Percentiles rank a stretch among this genome's conserved stretches.
phyloP scores from a whole-genome alignment of 2,888 invertebrate species.

The Chrysolina oricalcia region DNA sequence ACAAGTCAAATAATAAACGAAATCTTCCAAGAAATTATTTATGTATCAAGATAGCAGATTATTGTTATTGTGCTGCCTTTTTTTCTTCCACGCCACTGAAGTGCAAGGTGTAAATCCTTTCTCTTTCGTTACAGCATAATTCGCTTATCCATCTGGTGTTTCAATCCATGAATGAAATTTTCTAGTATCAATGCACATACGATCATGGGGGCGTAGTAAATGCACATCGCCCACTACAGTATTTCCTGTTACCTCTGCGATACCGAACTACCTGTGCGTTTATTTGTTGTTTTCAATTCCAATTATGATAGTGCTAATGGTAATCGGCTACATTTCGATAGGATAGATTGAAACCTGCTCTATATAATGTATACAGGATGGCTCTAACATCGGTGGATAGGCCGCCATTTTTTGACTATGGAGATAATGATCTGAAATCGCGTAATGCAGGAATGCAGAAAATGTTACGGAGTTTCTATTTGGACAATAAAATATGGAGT shows the following conservation, averaged over 20 bases:
- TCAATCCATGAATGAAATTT: slow-evolving; percentile 36
- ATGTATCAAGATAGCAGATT: neutral
- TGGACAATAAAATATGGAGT: no score
- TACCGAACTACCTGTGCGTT: slow-evolving; percentile 33
- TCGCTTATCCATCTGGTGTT: slow-evolving; percentile 35
- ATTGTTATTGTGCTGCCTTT: neutral
- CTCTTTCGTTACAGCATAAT: slow-evolving; percentile 42
- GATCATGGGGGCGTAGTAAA: slow-evolving; percentile 50
- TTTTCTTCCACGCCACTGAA: slow-evolving; percentile 43
- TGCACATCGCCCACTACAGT: slow-evolving; percentile 53
- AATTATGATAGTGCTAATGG: neutral
- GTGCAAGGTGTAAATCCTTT: slow-evolving; percentile 55
- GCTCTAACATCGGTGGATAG: no score
- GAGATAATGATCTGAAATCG: no score
- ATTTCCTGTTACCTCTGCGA: slow-evolving; percentile 54
- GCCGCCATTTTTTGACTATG: no score
- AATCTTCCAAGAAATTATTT: neutral
- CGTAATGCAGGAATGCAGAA: no score
- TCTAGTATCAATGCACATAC: slow-evolving; percentile 51
- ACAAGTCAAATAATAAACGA: no score
- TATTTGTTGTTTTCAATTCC: slow-evolving; percentile 19
- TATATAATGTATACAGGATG: neutral
- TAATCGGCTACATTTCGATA: neutral
- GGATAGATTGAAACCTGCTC: neutral
- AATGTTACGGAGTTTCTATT: no score